Conservation (phyloP, 2,888 invertebrate genomes). For the Tiphia femorata region DNA sequence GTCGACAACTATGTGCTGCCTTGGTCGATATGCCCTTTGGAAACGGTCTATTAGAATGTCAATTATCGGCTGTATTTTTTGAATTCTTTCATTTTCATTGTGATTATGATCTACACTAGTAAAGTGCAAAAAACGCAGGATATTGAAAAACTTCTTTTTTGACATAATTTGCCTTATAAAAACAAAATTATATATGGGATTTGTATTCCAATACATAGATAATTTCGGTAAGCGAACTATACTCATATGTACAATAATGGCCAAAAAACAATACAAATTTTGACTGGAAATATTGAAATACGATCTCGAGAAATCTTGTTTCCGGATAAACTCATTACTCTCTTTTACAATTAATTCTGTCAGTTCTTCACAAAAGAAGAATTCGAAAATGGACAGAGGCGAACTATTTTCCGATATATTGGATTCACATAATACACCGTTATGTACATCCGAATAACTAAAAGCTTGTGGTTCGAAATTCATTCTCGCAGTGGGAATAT, state of each 20-base stretch:
- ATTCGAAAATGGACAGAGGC: constrained; percentile 2
- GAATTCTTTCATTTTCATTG: not conserved
- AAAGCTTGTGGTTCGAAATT: constrained; percentile 3
- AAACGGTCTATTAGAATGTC: constrained; percentile 11
- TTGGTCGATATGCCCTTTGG: constrained; percentile 12
- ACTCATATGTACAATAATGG: not conserved
- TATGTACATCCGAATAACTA: constrained; percentile 1
- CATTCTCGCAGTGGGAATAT: constrained; percentile 1
- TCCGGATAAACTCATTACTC: not conserved
- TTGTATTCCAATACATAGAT: constrained; percentile 2
- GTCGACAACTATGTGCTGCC: constrained; percentile 7
- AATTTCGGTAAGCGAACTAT: constrained; percentile 3
- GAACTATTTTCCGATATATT: constrained; percentile 9
- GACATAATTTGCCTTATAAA: constrained; percentile 1
- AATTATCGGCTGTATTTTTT: constrained; percentile 11
- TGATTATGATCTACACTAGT: constrained; percentile 8
- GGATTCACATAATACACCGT: constrained; percentile 5
- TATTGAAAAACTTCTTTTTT: too few relatives aligned
- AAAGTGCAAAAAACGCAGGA: constrained; percentile 5
- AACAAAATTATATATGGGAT: not conserved
- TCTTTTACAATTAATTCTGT: constrained; percentile 1
- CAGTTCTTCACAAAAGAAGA: constrained; percentile 9
- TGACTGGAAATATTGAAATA: not conserved
- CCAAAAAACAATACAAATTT: constrained; percentile 3
- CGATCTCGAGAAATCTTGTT: not conserved